These are phyloP conservation scores for Tetramorium parvispinum DNA, from an alignment of 1,140 invertebrate genomes.

Conservation along the genomic window DNA sequence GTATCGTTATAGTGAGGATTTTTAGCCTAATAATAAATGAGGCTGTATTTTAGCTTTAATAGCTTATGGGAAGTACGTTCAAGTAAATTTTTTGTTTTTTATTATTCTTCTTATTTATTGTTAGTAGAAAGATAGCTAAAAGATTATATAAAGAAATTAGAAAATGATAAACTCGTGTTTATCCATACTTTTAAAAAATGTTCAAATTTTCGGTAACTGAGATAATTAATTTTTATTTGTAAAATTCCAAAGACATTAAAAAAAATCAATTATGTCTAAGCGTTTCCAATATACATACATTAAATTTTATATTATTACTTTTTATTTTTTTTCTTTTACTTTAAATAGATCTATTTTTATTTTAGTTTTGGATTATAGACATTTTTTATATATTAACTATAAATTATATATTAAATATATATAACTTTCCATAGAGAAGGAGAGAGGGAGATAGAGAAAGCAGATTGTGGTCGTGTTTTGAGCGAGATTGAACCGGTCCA, in stretches of 20 bases:
- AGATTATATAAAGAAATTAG: constrained; percentile 29
- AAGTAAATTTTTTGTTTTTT: constrained; percentile 48
- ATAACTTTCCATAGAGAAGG: neutral
- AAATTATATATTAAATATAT: neutral
- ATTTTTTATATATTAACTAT: neutral
- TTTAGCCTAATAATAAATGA: constrained; percentile 46
- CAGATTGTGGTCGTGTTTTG: constrained; percentile 31
- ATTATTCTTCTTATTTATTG: neutral
- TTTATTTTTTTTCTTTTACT: neutral
- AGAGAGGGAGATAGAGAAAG: neutral
- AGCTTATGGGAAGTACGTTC: constrained; percentile 11
- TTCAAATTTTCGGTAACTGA: neutral
- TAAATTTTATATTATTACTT: neutral
- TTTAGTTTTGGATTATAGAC: neutral
- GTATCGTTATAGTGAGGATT: neutral
- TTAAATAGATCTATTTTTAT: neutral
- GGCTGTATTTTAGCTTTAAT: constrained; percentile 43
- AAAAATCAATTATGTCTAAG: neutral
- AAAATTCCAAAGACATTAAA: neutral
- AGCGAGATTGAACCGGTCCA: constrained; percentile 42
- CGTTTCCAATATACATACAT: neutral
- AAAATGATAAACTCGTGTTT: constrained; percentile 14
- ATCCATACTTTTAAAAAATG: neutral
- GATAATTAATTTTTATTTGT: neutral
- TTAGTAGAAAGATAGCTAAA: neutral